Evolutionary conservation across 2,888 invertebrate genomes (phyloP), one percentile per base, ranked within the genome.

Genomic region (Nipponacmea schrenckii): DNA sequence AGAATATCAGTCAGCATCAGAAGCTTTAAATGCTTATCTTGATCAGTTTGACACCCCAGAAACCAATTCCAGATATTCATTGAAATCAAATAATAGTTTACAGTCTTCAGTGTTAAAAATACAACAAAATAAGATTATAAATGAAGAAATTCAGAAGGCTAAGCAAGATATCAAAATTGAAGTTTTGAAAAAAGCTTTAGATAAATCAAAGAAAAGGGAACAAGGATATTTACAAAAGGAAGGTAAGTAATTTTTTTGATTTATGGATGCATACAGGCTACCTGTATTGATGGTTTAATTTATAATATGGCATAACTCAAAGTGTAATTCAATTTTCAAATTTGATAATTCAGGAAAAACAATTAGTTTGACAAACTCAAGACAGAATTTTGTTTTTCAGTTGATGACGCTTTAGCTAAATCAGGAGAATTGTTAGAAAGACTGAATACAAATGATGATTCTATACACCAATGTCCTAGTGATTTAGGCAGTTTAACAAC

Each of bases 11-110:
- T 83, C 83, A 10, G 84, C 84, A 8, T 80, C 82, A 0, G 83
- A 84, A 63, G 84, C 84, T 17, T 74, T 84, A n/a, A 73, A 81
- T 46, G 81, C 82, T 10, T 84, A 84, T 73, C 75, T 84, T 46
- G 78, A 81, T 26, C 83, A 83, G 75, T 84, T 83, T 76, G 79
- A 80, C 56, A 24, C 20, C 15, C 56, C 20, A 56, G 20, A 24
- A 56, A 17, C 56, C 15, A 20, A 14, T 20, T 56, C 56, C 12
- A 56, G 20, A 56, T 24, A 56, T 56, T 56, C 56, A 12, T 10
- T 24, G 3, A 20, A 15, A 24, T 56, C 56, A 56, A 24, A 20
- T 4, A 24, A 24, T 56, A 24, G 24, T 24, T 56, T 56, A 56
- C 12, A 56, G 0, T 24, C 56, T 14, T 24, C 56, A 56, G 0